Evolutionary conservation across 2,888 invertebrate genomes (phyloP).

Genomic region (Melangyna quadrimaculata): DNA sequence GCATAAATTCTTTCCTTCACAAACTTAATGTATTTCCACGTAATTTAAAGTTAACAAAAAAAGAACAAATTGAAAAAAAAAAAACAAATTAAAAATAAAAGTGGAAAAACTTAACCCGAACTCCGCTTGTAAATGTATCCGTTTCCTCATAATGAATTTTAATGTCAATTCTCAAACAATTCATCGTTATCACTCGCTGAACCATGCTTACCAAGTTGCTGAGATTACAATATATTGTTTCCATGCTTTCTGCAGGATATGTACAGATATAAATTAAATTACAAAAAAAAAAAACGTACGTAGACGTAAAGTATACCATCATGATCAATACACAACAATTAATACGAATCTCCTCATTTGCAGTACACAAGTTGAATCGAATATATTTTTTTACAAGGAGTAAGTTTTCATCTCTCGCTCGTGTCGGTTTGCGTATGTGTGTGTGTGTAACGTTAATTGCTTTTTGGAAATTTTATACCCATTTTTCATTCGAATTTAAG

Average conservation of each 20-base stretch:
- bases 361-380: conserved; percentile 10
- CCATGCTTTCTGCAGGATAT: conserved; percentile 6
- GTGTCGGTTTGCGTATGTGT: too few relatives aligned
- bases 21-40: background rate
- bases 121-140: background rate
- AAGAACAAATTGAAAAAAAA: background rate
- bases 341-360: conserved; percentile 18
- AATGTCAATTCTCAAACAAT: conserved; percentile 41
- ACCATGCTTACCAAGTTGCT: conserved; percentile 48
- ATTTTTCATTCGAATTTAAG: background rate
- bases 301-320: conserved; percentile 32
- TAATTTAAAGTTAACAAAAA: background rate
- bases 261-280: conserved; percentile 27
- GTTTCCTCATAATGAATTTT: conserved; percentile 33
- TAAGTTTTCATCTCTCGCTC: conserved; percentile 16
- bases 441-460: conserved; percentile 42
- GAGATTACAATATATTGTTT: conserved; percentile 35
- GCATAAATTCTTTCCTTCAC: background rate
- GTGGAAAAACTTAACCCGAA: background rate
- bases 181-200: conserved; percentile 47
- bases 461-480: conserved; percentile 31
- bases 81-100: too few relatives aligned
- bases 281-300: background rate
- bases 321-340: conserved; percentile 67
- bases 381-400: conserved; percentile 15